These are phyloP conservation scores for Ophiothrix spiculata DNA, from an alignment of 35 echinoderm and acorn worm genomes.

Conservation along the genomic window DNA sequence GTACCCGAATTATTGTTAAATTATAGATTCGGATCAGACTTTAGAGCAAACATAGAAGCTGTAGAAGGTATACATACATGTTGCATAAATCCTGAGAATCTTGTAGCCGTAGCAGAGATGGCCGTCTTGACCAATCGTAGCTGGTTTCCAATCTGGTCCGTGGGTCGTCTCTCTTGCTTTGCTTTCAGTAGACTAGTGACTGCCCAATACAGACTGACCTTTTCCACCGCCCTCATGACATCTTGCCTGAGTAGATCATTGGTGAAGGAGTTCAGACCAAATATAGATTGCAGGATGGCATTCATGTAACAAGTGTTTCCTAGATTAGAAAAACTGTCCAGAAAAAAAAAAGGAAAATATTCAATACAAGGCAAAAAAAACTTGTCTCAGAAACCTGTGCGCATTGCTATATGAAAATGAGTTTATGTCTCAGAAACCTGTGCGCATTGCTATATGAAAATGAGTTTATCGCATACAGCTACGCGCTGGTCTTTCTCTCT, in stretches of 20 bases:
- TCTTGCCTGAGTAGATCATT: constrained; percentile 54
- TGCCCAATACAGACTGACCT: constrained; percentile 68
- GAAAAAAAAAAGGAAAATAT: background rate
- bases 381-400: background rate
- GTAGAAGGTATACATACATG: constrained; percentile 89
- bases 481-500: too few relatives aligned
- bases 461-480: background rate
- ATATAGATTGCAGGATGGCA: constrained; percentile 89
- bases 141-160: constrained; percentile 18
- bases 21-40: too few relatives aligned
- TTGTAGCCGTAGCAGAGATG: constrained; percentile 78
- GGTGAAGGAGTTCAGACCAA: constrained; percentile 77
- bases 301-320: constrained; percentile 99
- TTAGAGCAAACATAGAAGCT: too few relatives aligned
- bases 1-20: too few relatives aligned
- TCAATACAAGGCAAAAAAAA: background rate
- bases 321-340: constrained; percentile 87
- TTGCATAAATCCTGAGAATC: constrained; percentile 94
- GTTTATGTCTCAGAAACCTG: background rate
- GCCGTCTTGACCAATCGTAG: constrained; percentile 71
- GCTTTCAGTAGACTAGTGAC: constrained; percentile 42
- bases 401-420: background rate
- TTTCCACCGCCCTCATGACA: constrained; percentile 28
- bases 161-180: constrained; percentile 47
- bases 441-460: background rate